Conservation (phyloP, 2,113 vertebrate species). For the Potamarius usumacintae region DNA sequence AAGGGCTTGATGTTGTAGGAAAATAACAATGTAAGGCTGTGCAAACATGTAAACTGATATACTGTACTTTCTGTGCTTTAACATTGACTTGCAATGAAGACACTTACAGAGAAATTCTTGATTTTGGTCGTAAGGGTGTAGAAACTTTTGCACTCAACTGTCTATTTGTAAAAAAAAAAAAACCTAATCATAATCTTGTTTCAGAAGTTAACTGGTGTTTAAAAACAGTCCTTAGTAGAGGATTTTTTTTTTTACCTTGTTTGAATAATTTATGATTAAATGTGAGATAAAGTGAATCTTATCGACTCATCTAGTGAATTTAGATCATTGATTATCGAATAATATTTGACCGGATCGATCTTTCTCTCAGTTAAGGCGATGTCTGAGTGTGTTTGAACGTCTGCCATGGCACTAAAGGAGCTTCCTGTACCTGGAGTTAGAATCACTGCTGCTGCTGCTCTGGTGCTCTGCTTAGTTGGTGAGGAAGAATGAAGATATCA, state of each 20-base stretch:
- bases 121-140: background rate
- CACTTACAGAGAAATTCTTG: background rate
- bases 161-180: background rate
- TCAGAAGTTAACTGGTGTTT: background rate
- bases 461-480: conserved; percentile 63
- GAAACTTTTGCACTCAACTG: background rate
- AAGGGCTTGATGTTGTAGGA: too few species aligned
- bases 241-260: background rate
- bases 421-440: conserved; percentile 58
- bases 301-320: background rate
- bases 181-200: background rate
- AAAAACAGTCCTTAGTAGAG: background rate
- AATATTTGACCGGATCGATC: conserved; percentile 15
- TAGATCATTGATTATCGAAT: background rate
- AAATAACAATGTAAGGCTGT: too few species aligned
- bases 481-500: conserved; percentile 55
- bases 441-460: conserved; percentile 38
- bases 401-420: conserved; percentile 66
- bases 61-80: too few species aligned
- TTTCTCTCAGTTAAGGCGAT: conserved; percentile 46
- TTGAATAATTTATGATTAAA: background rate
- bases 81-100: too few species aligned
- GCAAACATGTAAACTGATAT: too few species aligned
- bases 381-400: conserved; percentile 62
- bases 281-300: background rate